Evolutionary conservation across 2,113 vertebrate species (phyloP).

Genomic region (Apteryx owenii): DNA sequence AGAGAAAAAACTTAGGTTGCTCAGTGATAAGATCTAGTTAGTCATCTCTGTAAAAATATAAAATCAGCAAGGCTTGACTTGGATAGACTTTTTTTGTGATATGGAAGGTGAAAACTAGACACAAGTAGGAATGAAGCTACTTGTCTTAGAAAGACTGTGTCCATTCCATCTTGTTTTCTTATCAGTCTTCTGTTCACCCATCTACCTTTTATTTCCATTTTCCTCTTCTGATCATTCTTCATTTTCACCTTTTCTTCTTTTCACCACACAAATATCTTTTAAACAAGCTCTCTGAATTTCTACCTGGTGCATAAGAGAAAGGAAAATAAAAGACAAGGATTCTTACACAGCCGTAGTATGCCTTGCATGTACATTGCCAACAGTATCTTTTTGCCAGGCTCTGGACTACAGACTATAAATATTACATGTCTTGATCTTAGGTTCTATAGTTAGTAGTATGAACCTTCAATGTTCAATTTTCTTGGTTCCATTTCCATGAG

Average conservation of each 20-base stretch:
- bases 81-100: neutral
- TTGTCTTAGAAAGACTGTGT: neutral
- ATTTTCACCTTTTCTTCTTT: neutral
- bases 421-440: neutral
- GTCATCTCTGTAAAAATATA: neutral
- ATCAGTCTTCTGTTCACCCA: neutral
- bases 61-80: neutral
- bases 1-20: neutral
- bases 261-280: neutral
- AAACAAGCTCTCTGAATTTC: neutral
- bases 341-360: neutral
- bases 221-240: neutral
- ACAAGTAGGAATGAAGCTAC: neutral
- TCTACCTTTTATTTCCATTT: neutral
- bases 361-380: neutral
- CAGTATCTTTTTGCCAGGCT: neutral
- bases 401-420: neutral
- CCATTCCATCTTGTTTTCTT: neutral
- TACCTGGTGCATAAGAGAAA: too few relatives aligned
- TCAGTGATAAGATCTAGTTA: neutral
- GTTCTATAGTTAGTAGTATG: neutral
- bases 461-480: neutral
- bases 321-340: neutral
- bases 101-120: neutral
- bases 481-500: neutral